Evolutionary conservation across 2,888 invertebrate species (phyloP).

Genomic region (Hoplodrina blanda): DNA sequence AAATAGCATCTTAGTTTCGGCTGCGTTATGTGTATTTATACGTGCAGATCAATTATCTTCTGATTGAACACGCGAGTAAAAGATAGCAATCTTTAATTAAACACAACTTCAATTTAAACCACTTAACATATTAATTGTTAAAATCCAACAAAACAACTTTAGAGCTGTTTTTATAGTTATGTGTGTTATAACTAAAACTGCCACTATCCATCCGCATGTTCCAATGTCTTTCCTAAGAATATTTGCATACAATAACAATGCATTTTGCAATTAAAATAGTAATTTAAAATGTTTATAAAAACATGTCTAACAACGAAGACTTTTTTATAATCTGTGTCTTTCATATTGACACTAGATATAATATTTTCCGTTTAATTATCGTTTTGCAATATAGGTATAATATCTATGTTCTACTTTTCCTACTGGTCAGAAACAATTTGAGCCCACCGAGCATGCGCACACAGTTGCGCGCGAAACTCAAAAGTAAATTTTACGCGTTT

Average conservation of each 20-base stretch:
- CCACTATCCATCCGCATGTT: constrained; percentile 2
- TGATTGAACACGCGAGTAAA: background rate
- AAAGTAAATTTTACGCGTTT: background rate
- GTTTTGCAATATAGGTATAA: background rate
- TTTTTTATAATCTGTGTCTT: background rate
- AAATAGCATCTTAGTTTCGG: too few species aligned
- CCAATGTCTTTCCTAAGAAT: constrained; percentile 22
- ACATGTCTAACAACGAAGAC: background rate
- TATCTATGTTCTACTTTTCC: background rate
- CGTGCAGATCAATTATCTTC: background rate
- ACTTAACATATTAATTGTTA: constrained; percentile 1
- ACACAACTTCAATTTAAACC: constrained; percentile 1
- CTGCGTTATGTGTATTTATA: too few species aligned
- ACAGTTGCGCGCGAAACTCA: background rate
- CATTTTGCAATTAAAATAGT: constrained; percentile 30
- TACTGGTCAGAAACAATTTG: background rate
- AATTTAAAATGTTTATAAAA: constrained; percentile 7
- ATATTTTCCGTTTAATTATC: too few species aligned
- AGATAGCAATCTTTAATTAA: background rate
- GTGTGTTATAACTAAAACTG: background rate
- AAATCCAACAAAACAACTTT: background rate
- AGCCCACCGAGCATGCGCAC: background rate
- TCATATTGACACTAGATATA: too few species aligned
- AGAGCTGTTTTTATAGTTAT: background rate
- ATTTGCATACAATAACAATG: constrained; percentile 47